Evolutionary conservation across 2,113 vertebrate species (phyloP).

Genomic region (Ceratotherium simum): DNA sequence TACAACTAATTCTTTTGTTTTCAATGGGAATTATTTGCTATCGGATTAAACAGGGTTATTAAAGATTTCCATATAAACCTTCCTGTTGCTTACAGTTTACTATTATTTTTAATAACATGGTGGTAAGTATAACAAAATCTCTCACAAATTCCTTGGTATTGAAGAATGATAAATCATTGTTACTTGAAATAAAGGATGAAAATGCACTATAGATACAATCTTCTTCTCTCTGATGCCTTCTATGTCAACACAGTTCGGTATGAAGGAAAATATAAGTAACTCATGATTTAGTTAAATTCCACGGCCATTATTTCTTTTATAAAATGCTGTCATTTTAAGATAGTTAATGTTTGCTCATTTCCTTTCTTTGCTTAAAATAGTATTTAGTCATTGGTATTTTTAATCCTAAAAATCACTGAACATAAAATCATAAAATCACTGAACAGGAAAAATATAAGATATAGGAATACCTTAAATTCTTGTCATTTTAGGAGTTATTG

Average conservation of each 20-base stretch:
- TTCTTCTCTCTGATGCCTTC: neutral
- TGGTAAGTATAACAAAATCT: neutral
- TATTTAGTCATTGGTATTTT: constrained; percentile 48
- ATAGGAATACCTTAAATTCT: constrained; percentile 7
- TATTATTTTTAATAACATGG: neutral
- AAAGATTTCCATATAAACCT: neutral
- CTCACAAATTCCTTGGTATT: neutral
- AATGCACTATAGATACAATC: neutral
- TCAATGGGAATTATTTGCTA: neutral
- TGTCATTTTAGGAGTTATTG: neutral
- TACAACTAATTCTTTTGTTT: neutral
- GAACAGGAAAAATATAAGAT: neutral
- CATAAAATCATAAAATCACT: neutral
- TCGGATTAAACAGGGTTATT: neutral
- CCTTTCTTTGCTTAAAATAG: constrained; percentile 13
- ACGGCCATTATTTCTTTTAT: neutral
- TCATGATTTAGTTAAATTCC: constrained; percentile 22
- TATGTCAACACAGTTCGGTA: neutral
- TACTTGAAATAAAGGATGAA: neutral
- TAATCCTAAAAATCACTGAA: neutral
- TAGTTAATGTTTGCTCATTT: constrained; percentile 29
- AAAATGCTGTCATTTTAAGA: constrained; percentile 42
- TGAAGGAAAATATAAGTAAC: neutral
- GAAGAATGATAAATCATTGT: neutral
- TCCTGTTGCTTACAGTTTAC: neutral